Base-by-base conservation (phyloP, 2,888 invertebrate species). In the Mellilla xanthometata region DNA sequence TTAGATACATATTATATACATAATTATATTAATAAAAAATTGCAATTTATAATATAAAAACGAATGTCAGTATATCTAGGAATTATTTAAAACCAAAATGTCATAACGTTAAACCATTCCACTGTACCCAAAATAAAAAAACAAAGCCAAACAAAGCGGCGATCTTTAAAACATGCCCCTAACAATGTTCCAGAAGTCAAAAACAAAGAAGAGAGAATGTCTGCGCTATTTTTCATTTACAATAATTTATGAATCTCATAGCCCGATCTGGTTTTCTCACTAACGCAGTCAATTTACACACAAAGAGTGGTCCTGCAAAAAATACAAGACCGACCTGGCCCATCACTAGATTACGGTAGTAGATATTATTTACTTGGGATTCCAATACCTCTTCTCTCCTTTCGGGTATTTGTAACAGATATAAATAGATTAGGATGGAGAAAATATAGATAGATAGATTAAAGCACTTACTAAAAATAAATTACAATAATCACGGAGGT, bases 261-360 rank as follows among this genome's bases (percentile, higher is more conserved):
- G 42, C 23, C 12, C 42, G 40, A 49, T 49, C 47, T 49, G 29
- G 40, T 52, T 43, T 38, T 43, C 41, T 42, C 49, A 52, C 45
- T 40, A 36, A 34, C 30, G 22, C 36, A 38, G 9, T 12, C 32
- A 32, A 49, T 53, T 47, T 47, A 40, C 49, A 49, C 49, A 49
- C 49, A 49, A 47, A 49, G 47, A 34, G 23, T 8, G 28, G 12
- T 41, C 44, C 44, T 39, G 35, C 40, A 52, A 41, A 47, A 49
- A 47, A 44, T 32, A 10, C 22, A 12, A 32, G 44, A 44, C 45
- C 54, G 40, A 32, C 27, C 29, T 40, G 12, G 32, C 39, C 26
- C 46, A 28, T 41, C 46, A 40, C 46, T 41, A 47, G 22, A 24
- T 31, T 12, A 12, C 12, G 28, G 46, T 15, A 39, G 44, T 39